phyloP scores from a whole-genome alignment of 2,797 vertebrate species.

The Varecia variegata region DNA sequence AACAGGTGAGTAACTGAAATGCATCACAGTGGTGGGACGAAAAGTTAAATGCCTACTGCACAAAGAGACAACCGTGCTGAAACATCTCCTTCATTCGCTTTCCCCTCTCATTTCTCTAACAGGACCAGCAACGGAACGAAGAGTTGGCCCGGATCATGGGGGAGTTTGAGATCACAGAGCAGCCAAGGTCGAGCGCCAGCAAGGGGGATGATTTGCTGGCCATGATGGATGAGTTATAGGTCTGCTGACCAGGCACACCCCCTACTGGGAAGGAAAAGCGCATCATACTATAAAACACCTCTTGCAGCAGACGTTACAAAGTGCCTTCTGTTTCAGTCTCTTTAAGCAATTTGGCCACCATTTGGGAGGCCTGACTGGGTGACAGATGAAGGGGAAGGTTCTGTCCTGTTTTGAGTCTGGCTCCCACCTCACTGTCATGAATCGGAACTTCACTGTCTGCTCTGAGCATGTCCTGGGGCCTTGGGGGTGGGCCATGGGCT shows the following conservation, averaged over 20 bases:
- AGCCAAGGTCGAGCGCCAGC: slow-evolving; percentile 82
- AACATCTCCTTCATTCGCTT: not conserved
- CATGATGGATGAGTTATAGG: slow-evolving; percentile 95
- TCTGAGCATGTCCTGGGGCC: not conserved
- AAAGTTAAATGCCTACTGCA: not conserved
- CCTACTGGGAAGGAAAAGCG: not conserved
- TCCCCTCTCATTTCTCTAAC: slow-evolving; percentile 32
- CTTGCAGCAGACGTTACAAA: not conserved
- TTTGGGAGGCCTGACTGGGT: not conserved
- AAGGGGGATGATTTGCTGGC: slow-evolving; percentile 96
- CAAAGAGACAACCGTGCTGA: not conserved
- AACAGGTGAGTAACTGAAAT: not conserved
- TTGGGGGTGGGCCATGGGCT: not conserved
- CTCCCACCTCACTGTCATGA: not conserved
- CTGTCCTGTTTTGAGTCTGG: not conserved
- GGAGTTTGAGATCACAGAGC: slow-evolving; percentile 88
- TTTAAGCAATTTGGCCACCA: not conserved
- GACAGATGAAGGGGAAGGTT: not conserved
- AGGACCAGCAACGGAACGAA: slow-evolving; percentile 91
- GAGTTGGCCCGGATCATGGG: slow-evolving; percentile 95
- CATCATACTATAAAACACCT: not conserved
- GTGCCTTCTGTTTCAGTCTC: not conserved
- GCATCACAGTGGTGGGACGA: not conserved
- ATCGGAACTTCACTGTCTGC: not conserved
- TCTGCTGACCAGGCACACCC: too few species aligned